Base-by-base conservation (phyloP, 2,888 invertebrate genomes). In the Deroplatys truncata region DNA sequence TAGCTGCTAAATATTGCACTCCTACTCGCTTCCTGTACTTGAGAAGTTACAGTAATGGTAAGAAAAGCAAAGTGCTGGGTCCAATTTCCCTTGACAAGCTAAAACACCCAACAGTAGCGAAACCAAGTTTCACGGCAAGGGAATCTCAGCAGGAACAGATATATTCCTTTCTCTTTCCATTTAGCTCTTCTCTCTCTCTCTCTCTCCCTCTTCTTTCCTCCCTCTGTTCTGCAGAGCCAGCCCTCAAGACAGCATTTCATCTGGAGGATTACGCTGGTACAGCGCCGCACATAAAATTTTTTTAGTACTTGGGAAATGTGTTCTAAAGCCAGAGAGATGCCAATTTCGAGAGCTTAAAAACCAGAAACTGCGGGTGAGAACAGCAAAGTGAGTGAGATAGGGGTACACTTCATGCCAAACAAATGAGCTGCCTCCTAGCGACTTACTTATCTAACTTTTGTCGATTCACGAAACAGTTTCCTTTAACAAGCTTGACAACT, bases 81-180 rank as follows among this genome's bases (percentile, higher is more conserved):
- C 84, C 88, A 90, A 90, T 88, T 90, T 89, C 90, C 90, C 89
- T 89, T 88, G 90, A 90, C 90, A 87, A 86, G 89, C 84, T 85
- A 83, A 86, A 84, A 90, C 90, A 87, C 84, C 85, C 84, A 56
- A 88, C 84, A 85, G 88, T 89, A 89, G 89, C 88, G 86, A 88
- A 87, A 87, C 85, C 86, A 89, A 89, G 88, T 72, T 85, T 86
- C 84, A 85, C 49, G 84, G 90, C 88, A 90, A 82, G 90, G 86
- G 90, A 90, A 88, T 88, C 86, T 90, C 88, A 88, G 85, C 56
- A 25, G 56, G 16, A 72, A 72, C 56, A 72, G 56, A 82, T 84
- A 88, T 88, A 35, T 56, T 35, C 31, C 85, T 85, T 85, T 85
- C 29, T 72, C 85, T 28, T 72, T n/a, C 56, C n/a, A 28, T 82